These are phyloP conservation scores for Zosterops hypoxanthus DNA, from an alignment of 2,113 vertebrate genomes.

Conservation along the genomic window DNA sequence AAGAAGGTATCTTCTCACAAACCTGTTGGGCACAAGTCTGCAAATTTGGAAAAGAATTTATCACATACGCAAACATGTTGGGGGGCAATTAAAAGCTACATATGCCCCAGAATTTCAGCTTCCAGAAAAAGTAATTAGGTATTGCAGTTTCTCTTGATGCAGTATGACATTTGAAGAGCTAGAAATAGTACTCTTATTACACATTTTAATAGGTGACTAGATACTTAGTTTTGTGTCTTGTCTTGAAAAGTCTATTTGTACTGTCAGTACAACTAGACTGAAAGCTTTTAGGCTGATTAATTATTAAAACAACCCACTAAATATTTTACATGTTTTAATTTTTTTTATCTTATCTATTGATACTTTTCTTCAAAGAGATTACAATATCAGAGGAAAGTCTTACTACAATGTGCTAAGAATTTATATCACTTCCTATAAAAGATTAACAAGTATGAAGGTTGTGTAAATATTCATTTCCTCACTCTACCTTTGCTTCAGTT, in stretches of 20 bases:
- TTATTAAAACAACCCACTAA: slow-evolving; percentile 46
- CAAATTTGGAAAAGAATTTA: neutral
- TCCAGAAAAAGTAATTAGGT: neutral
- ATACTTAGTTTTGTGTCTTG: slow-evolving; percentile 3
- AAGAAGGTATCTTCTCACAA: neutral
- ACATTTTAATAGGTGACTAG: neutral
- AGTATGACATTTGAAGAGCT: neutral
- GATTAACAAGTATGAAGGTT: neutral
- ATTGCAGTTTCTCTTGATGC: neutral
- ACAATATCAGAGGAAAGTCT: neutral
- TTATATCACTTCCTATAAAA: neutral
- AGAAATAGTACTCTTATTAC: neutral
- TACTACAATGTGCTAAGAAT: neutral
- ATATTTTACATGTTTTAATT: slow-evolving; percentile 59
- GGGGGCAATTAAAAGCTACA: neutral
- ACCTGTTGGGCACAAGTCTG: neutral
- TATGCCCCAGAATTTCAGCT: neutral
- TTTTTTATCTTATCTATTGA: neutral
- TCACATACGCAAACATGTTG: neutral
- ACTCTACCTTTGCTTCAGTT: neutral
- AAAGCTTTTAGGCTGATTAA: slow-evolving; percentile 24
- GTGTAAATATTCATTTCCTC: neutral
- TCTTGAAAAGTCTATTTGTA: neutral
- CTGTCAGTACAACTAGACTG: slow-evolving; percentile 2
- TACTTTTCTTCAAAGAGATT: neutral